phyloP scores from a whole-genome alignment of 2,113 vertebrate species.

The Rhea americana region DNA sequence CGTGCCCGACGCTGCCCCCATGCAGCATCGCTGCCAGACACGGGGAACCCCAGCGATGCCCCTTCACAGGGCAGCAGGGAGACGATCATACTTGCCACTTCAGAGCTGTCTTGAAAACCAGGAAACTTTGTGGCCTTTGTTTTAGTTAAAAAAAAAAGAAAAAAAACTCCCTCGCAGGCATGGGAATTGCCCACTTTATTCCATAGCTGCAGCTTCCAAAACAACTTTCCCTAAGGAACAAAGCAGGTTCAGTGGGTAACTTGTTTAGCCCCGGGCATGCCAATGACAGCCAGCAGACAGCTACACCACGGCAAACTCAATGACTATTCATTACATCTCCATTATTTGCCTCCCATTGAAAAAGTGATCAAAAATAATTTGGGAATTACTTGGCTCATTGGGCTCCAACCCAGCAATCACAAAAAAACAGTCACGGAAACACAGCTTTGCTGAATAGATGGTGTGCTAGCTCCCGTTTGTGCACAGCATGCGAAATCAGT shows the following conservation, averaged over 20 bases:
- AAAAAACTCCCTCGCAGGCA: neutral
- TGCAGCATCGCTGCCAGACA: too few relatives aligned
- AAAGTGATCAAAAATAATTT: neutral
- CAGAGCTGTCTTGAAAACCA: neutral
- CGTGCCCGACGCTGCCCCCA: too few relatives aligned
- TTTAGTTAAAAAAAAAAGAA: neutral
- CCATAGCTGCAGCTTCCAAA: neutral
- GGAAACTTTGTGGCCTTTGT: rapidly evolving
- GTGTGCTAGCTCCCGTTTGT: neutral
- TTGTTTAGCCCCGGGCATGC: rapidly evolving
- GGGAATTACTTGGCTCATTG: neutral
- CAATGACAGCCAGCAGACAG: neutral
- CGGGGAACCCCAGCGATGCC: rapidly evolving
- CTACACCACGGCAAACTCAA: rapidly evolving
- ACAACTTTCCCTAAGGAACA: neutral
- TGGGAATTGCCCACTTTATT: rapidly evolving
- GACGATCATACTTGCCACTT: neutral
- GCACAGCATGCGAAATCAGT: rapidly evolving
- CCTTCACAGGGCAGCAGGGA: neutral
- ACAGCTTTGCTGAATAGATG: rapidly evolving
- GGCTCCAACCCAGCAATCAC: neutral
- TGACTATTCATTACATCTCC: neutral
- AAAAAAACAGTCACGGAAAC: neutral
- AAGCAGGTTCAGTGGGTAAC: neutral
- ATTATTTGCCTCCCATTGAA: neutral